Evolutionary conservation across 2,888 invertebrate genomes (phyloP), one percentile per base, ranked within the genome.

Genomic region (Clitarchus hookeri): DNA sequence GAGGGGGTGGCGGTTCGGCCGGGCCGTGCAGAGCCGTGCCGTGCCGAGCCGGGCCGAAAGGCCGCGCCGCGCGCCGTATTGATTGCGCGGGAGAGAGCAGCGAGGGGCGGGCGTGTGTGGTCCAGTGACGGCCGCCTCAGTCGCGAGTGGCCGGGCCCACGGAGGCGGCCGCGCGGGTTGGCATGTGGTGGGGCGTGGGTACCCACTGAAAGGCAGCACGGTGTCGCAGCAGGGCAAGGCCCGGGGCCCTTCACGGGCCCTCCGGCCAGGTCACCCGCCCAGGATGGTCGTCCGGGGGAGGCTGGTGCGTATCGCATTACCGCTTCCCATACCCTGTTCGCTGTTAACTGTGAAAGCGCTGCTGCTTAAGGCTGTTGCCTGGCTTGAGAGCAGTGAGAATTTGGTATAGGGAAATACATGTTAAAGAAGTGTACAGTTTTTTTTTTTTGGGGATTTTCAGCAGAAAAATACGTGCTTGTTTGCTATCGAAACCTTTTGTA

Each of bases 231-330:
- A 88, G 85, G 85, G 85, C 80, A 84, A 82, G 85, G 84, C 87
- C 87, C 85, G 87, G 87, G 88, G 85, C 86, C 87, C 87, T 26
- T 85, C 85, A 53, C 78, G 87, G 87, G 86, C 87, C 87, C 48
- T 85, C 26, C 48, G 85, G 85, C 82, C 88, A 83, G 86, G 83
- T 27, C 87, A 87, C 84, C 86, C 87, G 65, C 85, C 86, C 8
- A 85, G 88, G 84, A 88, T 88, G 87, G 88, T 88, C 44, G 88
- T 88, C 83, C 84, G 87, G 19, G 88, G 88, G 26, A 86, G 88
- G 79, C 87, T 88, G 85, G 87, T 88, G 84, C 86, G 85, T 82
- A 16, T 26, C 26, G 25, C 78, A n/a, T 65, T n/a, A 65, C n/a
- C 77, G n/a, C n/a, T n/a, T n/a, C n/a, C n/a, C n/a, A n/a, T 36